These are phyloP conservation scores for Mus musculus DNA, from an alignment of 2,113 vertebrate genomes.

Conservation along the genomic window DNA sequence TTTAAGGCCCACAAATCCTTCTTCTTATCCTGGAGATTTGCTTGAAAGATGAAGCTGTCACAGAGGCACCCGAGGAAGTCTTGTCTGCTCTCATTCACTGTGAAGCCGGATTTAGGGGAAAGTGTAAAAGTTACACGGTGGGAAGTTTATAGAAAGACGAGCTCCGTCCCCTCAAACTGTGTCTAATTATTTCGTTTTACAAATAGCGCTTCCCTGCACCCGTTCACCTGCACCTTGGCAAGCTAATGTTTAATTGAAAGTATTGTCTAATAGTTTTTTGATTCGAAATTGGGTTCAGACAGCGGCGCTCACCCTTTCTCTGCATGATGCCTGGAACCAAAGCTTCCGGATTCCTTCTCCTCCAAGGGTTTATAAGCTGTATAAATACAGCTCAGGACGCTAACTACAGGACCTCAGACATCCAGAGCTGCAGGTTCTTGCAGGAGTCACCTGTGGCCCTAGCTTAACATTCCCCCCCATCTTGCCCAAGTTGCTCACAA, in stretches of 20 bases:
- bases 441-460: not conserved
- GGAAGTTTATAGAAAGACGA: not conserved
- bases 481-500: not conserved
- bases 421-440: not conserved
- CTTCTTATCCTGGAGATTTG: conserved; percentile 72
- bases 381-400: not conserved
- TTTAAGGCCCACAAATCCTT: conserved; percentile 60
- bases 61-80: conserved; percentile 59
- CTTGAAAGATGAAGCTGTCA: conserved; percentile 80
- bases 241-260: conserved; percentile 42
- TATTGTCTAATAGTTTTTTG: not conserved
- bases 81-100: conserved; percentile 31
- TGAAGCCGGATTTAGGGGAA: conserved; percentile 51
- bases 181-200: conserved; percentile 13
- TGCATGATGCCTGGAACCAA: not conserved
- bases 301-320: not conserved
- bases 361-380: not conserved
- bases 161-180: not conserved
- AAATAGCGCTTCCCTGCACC: not conserved
- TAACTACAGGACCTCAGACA: not conserved
- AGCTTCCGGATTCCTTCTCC: not conserved
- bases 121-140: not conserved
- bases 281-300: not conserved
- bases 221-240: not conserved
- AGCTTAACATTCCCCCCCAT: not conserved